A percentile compares a stretch with the other conserved stretches of the same genome.
phyloP scores from a whole-genome alignment of 1,140 invertebrate genomes.

The Maconellicoccus hirsutus region DNA sequence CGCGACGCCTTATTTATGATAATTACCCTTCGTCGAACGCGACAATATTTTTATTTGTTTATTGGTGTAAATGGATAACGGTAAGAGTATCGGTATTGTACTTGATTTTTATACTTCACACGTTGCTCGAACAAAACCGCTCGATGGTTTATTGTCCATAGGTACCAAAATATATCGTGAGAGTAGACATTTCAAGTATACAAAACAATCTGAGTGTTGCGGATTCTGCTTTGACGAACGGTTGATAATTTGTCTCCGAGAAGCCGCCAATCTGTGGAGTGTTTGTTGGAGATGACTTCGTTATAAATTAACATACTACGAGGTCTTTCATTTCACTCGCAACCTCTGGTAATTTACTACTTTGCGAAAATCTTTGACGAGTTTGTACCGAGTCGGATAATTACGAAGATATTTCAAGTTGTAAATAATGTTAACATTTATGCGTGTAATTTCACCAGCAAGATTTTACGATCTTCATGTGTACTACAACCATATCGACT shows the following conservation, averaged over 20 bases:
- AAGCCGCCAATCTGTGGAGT: background rate
- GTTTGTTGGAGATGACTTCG: no score
- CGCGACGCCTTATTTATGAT: conserved; percentile 14
- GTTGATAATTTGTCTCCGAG: background rate
- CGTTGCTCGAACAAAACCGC: background rate
- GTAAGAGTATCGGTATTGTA: background rate
- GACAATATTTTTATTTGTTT: conserved; percentile 10
- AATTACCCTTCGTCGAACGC: background rate
- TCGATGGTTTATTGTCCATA: no score
- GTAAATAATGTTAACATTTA: background rate
- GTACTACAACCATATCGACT: no score
- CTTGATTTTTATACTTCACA: background rate
- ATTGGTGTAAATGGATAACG: background rate
- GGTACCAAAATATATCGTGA: background rate
- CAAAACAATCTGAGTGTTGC: background rate
- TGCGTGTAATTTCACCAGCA: background rate
- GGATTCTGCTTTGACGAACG: background rate
- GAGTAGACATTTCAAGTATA: background rate
- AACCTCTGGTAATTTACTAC: background rate
- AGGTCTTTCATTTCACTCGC: no score
- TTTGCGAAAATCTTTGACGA: background rate
- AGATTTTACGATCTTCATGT: background rate
- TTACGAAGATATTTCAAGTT: background rate
- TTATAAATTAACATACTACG: background rate
- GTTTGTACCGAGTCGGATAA: background rate